Evolutionary conservation across 2,797 vertebrate species (phyloP).

Genomic region (Thalassophryne amazonica): DNA sequence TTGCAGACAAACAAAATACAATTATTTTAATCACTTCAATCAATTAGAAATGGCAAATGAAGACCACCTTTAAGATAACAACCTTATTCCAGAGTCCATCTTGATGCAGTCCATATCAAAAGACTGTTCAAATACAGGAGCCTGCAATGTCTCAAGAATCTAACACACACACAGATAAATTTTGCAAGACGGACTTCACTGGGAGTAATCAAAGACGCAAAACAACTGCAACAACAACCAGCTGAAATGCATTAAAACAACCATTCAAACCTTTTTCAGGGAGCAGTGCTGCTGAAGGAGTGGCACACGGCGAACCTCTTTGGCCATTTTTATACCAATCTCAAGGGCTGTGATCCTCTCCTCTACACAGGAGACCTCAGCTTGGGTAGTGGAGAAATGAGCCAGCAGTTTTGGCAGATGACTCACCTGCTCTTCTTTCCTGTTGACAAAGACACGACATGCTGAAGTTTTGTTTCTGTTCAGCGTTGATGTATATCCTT

Average conservation of each 20-base stretch:
- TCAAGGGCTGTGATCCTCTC: slow-evolving; percentile 45
- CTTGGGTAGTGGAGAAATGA: slow-evolving; percentile 27
- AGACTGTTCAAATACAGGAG: too few species aligned
- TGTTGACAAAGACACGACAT: slow-evolving; percentile 13
- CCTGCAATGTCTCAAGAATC: too few species aligned
- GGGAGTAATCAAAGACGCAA: neutral
- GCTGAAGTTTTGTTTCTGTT: too few species aligned
- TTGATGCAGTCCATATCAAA: too few species aligned
- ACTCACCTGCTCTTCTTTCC: slow-evolving; percentile 51
- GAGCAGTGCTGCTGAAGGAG: slow-evolving; percentile 63
- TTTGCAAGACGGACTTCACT: too few species aligned
- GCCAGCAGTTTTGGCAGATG: slow-evolving; percentile 47
- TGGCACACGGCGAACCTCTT: slow-evolving; percentile 55
- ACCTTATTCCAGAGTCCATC: too few species aligned
- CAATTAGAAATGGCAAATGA: neutral
- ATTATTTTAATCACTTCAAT: neutral
- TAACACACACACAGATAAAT: too few species aligned
- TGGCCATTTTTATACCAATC: slow-evolving; percentile 68
- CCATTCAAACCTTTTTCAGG: slow-evolving; percentile 54
- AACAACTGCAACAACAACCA: neutral
- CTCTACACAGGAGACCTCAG: slow-evolving; percentile 38
- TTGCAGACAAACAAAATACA: slow-evolving; percentile 41
- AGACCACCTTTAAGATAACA: too few species aligned
- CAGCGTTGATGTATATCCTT: too few species aligned
- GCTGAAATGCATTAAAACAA: neutral